Conservation (phyloP, 2,113 vertebrate genomes). For the Phylloscopus whistleri region DNA sequence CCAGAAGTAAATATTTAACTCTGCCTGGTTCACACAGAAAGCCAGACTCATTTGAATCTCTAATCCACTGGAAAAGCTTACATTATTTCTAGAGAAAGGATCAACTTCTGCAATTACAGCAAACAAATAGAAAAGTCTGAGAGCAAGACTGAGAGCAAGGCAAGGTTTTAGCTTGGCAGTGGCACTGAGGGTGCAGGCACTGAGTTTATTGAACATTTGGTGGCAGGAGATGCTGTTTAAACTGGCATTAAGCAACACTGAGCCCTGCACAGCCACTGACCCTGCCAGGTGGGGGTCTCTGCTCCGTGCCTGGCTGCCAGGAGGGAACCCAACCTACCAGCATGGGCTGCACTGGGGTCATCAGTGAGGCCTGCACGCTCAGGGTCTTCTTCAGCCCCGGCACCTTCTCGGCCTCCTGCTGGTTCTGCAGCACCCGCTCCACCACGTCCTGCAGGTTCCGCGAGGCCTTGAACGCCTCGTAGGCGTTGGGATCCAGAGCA, state of each 20-base stretch:
- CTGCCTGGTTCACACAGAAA: not conserved
- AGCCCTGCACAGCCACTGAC: not conserved
- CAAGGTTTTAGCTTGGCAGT: not conserved
- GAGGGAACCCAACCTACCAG: slow-evolving; percentile 74
- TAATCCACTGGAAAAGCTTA: not conserved
- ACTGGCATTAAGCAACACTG: not conserved
- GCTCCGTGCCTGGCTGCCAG: not conserved
- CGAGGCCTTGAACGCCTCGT: slow-evolving; percentile 96
- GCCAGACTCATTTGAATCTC: not conserved
- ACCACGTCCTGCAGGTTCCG: slow-evolving; percentile 93
- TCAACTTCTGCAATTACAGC: not conserved
- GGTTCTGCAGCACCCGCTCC: slow-evolving; percentile 88
- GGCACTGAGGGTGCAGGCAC: not conserved
- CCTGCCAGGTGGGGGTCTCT: not conserved
- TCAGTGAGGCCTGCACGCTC: slow-evolving; percentile 87
- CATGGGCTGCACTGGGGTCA: slow-evolving; percentile 99
- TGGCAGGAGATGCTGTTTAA: not conserved
- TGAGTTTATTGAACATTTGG: rapidly evolving
- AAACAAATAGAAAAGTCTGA: not conserved
- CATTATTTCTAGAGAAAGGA: not conserved
- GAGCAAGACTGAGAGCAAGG: not conserved
- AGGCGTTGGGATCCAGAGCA: slow-evolving; percentile 93
- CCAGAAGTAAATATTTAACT: not conserved
- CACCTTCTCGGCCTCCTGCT: slow-evolving; percentile 80
- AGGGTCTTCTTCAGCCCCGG: slow-evolving; percentile 82